Base-by-base conservation (phyloP, 1,140 invertebrate genomes). In the Cylas formicarius region DNA sequence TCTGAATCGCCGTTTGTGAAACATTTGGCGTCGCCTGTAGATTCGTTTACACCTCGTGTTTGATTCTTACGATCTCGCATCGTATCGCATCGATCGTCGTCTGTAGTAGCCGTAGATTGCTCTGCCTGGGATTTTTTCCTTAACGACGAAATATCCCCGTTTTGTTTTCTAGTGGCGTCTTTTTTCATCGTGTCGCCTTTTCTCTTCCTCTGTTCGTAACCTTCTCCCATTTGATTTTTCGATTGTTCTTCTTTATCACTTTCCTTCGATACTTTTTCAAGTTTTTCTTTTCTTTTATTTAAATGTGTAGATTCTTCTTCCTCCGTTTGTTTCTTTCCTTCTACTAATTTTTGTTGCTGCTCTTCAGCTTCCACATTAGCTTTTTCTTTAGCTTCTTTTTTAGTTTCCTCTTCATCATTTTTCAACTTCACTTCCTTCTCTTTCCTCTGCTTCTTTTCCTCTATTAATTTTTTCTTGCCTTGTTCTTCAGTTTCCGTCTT, bases 1-100 rank as follows among this genome's bases (percentile, higher is more conserved):
- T n/a, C n/a, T n/a, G n/a, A n/a, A n/a, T n/a, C n/a, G n/a, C n/a
- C n/a, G n/a, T n/a, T n/a, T n/a, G n/a, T n/a, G n/a, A n/a, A n/a
- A n/a, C n/a, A n/a, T n/a, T n/a, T n/a, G n/a, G n/a, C n/a, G n/a
- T n/a, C n/a, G n/a, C n/a, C n/a, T n/a, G n/a, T n/a, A n/a, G n/a
- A 50, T 4, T 40, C 36, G 11, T 47, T 52, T 29, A 39, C 46
- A 9, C 43, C 28, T 2, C 27, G 19, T 56, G 41, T 44, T 56
- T 46, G 14, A 38, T 47, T 35, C 48, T 40, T 36, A 22, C 34
- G 26, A 32, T 46, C 29, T 42, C 41, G 22, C 23, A 53, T 13
- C 45, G 68, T 60, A 37, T 68, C 60, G 33, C 58, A 53, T 22
- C 13, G 22, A n/a, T 19, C 22, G 22, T n/a, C 33, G 11, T 35